These are phyloP conservation scores for Callipepla squamata DNA, from an alignment of 2,113 vertebrate genomes.

Conservation along the genomic window DNA sequence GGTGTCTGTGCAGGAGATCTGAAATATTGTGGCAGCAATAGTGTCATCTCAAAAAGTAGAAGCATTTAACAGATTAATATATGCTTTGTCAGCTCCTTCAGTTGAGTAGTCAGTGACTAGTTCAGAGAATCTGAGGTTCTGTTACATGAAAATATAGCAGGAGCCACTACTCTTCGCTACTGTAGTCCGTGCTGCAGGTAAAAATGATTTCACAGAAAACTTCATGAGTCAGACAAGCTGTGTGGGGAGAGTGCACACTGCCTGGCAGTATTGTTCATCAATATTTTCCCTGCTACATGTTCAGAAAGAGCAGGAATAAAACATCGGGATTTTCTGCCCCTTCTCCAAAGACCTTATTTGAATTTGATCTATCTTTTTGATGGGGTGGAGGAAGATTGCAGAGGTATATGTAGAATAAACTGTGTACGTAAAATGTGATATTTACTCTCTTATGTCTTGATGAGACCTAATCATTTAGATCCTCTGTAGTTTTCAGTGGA, in stretches of 20 bases:
- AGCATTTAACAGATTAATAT: background rate
- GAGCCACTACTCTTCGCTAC: background rate
- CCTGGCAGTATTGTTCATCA: background rate
- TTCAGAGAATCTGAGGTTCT: background rate
- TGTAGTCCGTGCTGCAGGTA: background rate
- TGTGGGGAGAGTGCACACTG: background rate
- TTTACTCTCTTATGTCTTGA: background rate
- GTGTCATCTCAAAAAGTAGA: background rate
- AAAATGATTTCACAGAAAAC: background rate
- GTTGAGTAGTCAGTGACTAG: background rate
- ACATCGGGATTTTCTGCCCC: background rate
- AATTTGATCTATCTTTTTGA: background rate
- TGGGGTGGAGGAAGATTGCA: background rate
- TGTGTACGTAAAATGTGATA: too few relatives aligned
- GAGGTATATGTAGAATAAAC: background rate
- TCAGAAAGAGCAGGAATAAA: background rate
- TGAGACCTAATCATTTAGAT: background rate
- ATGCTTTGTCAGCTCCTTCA: background rate
- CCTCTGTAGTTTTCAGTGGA: background rate
- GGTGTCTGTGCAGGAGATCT: background rate
- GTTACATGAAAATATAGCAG: background rate
- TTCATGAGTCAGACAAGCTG: background rate
- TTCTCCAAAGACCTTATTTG: background rate
- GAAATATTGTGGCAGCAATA: fast-evolving
- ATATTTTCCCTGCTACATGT: background rate